Evolutionary conservation across 2,888 invertebrate genomes (phyloP).

Genomic region (Cataglyphis cursor): DNA sequence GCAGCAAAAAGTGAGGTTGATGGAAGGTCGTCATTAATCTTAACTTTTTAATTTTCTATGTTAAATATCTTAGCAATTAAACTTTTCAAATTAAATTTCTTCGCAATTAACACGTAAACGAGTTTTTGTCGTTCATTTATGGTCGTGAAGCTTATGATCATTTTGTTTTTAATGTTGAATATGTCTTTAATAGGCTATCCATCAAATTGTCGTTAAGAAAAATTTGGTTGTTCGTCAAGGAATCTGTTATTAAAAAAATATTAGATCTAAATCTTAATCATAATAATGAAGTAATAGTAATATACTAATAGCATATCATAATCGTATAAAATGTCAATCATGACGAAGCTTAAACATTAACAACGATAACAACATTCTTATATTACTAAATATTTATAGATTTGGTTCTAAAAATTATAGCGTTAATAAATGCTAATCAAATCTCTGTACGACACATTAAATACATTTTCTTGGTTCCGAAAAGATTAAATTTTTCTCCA

Average conservation of each 20-base stretch:
- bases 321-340: not conserved
- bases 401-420: not conserved
- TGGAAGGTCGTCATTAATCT: constrained; percentile 14
- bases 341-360: not conserved
- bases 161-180: constrained; percentile 7
- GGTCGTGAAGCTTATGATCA: not conserved
- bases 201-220: not conserved
- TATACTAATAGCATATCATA: not conserved
- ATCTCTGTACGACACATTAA: not conserved
- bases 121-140: constrained; percentile 11
- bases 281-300: not conserved
- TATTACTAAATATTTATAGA: not conserved
- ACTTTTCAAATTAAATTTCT: constrained; percentile 33
- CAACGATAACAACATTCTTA: not conserved
- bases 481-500: constrained; percentile 7
- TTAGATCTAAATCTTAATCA: not conserved
- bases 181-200: not conserved
- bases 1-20: constrained; percentile 5
- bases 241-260: not conserved
- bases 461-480: not conserved
- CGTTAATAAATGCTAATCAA: not conserved
- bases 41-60: constrained; percentile 36
- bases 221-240: not conserved
- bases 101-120: constrained; percentile 44
- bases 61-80: constrained; percentile 40